Conservation (phyloP, 1,140 invertebrate genomes). For the Bombus ignitus region DNA sequence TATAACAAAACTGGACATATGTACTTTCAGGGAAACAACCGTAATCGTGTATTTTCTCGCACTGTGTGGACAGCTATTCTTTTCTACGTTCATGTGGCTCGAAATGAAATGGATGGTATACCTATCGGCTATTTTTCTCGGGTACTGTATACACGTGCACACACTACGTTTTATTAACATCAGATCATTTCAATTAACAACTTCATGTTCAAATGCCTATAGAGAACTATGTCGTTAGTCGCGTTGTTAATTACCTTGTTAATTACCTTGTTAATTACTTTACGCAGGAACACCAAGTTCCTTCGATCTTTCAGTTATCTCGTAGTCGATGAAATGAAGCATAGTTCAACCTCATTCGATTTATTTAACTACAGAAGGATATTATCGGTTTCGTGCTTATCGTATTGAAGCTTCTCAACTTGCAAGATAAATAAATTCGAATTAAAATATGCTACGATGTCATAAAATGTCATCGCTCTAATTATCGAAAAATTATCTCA, state of each 20-base stretch:
- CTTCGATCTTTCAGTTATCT: not conserved
- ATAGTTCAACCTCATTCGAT: not conserved
- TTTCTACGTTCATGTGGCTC: constrained; percentile 26
- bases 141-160: constrained; percentile 73
- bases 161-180: not conserved
- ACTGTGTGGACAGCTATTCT: constrained; percentile 44
- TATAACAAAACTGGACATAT: not conserved
- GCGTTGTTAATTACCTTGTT: not conserved
- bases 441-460: too few species aligned
- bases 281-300: not conserved
- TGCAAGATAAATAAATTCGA: too few species aligned
- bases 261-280: not conserved
- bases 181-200: not conserved
- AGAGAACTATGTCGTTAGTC: not conserved
- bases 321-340: too few species aligned
- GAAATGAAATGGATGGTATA: constrained; percentile 85
- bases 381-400: not conserved
- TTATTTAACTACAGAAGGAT: not conserved
- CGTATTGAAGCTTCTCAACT: too few species aligned
- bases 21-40: constrained; percentile 50
- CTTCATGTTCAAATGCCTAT: not conserved
- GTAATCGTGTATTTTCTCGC: constrained; percentile 46
- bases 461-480: too few species aligned
- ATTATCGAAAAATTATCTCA: too few species aligned
- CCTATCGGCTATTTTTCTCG: constrained; percentile 84